Base-by-base conservation (phyloP, 2,113 vertebrate genomes). In the Dasyornis broadbenti region DNA sequence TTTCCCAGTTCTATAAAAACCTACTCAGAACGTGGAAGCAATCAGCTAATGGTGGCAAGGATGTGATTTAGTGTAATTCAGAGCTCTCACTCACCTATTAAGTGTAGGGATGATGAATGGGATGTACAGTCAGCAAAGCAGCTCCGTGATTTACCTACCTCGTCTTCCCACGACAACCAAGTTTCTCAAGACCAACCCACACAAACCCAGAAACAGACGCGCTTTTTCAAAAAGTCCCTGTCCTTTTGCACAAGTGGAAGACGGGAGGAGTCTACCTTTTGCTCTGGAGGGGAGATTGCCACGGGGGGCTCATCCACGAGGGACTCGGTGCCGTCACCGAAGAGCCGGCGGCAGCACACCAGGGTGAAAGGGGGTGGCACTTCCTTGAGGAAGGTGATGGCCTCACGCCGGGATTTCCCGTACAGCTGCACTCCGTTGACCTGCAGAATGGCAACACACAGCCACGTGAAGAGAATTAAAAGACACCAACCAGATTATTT, bases 331-430 rank as follows among this genome's bases (percentile, higher is more conserved):
- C 96, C 98, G 13, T 99, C 98, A 4, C 98, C 98, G 33, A 97
- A 97, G 5, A 98, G 97, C 8, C 97, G 98, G 37, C 99, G 98
- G 90, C 99, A 99, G 97, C 99, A 99, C 83, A 99, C 98, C 97
- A 99, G 50, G 3, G 98, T 99, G 86, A 99, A 99, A 0, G 99
- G 99, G 28, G 99, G 98, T 0, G 99, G 99, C 35, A 99, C 99
- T 45, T 99, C 99, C 88, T 99, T 99, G 1, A 99, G 98, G 92
- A 99, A 99, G 1, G 99, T 98, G 82, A 99, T 90, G 0, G 98
- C 99, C 81, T 99, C 99, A 2, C 99, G 97, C 6, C 99, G 98
- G 27, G 99, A 98, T 78, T 98, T 99, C 3, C 99, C 99, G 3
- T 97, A 98, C 1, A 99, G 98, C 95, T 99, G 98, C 13, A 99